Evolutionary conservation across 2,113 vertebrate genomes (phyloP), one percentile per base, ranked within the genome.

Genomic region (Hippoglossus stenolepis): DNA sequence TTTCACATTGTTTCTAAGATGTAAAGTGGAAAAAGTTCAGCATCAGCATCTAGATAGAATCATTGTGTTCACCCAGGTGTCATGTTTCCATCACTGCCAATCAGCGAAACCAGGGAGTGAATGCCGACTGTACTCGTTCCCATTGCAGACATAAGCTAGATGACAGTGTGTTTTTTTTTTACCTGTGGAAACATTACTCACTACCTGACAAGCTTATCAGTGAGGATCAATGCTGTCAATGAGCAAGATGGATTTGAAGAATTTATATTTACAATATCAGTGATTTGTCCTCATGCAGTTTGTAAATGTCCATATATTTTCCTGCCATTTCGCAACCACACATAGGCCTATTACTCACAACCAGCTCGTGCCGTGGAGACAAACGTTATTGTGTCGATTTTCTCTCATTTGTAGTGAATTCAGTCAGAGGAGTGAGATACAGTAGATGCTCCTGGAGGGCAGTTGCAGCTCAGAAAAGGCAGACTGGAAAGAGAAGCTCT

Each of bases 401-500:
- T 15, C 14, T 11, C 21, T 59, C 5, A 15, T 62, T 54, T n/a
- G 6, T 31, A 28, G 40, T 43, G n/a, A 17, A 53, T 54, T 4
- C 8, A 56, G n/a, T 38, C 24, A 31, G 59, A 24, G 43, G 24
- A 51, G 38, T 56, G 43, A 31, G 13, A 51, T 6, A 2, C 47
- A 51, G 47, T 18, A 35, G 26, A 47, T 14, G 24, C 24, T 60
- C 43, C 54, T 75, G 24, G 15, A 66, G n/a, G n/a, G 54, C 38
- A 47, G 62, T 31, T 49, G 11, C 23, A 68, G 61, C 31, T 43
- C 58, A 21, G 31, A 40, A 40, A 43, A 38, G 10, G 17, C 18
- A 23, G 14, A 56, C 58, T 69, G 65, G 69, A 20, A 45, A 43
- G 45, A 69, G 47, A 40, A 17, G 28, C 66, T 77, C 17, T 28